These are phyloP conservation scores for Phodopus roborovskii DNA, from an alignment of 2,113 vertebrate genomes.

Conservation along the genomic window DNA sequence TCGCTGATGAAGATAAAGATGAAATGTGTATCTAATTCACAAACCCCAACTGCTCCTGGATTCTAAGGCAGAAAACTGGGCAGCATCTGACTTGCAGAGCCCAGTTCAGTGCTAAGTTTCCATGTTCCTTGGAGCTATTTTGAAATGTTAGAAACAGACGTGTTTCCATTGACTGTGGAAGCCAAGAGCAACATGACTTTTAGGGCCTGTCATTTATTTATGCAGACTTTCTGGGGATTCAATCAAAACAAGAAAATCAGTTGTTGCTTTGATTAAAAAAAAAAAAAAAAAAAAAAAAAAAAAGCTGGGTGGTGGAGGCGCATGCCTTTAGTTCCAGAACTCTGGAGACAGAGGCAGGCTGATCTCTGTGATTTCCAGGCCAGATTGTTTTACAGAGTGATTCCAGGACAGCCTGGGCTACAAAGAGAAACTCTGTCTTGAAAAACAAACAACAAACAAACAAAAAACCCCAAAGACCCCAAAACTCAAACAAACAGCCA, in stretches of 20 bases:
- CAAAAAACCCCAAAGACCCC: background rate
- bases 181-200: background rate
- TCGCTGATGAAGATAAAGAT: slow-evolving; percentile 4
- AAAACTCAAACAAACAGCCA: background rate
- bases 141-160: slow-evolving; percentile 24
- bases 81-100: background rate
- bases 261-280: background rate
- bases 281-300: background rate
- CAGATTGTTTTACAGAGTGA: too few relatives aligned
- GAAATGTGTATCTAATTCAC: background rate
- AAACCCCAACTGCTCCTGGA: background rate
- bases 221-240: slow-evolving; percentile 27
- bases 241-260: slow-evolving; percentile 42
- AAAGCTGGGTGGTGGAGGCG: background rate
- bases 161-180: background rate
- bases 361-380: too few relatives aligned
- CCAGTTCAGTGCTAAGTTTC: background rate
- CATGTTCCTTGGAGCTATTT: background rate
- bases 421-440: too few relatives aligned
- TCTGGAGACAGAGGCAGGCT: too few relatives aligned
- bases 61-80: background rate
- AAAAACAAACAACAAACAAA: background rate
- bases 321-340: too few relatives aligned
- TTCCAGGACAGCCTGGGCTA: too few relatives aligned
- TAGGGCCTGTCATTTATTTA: background rate